Evolutionary conservation across 2,888 invertebrate genomes (phyloP), one percentile per base, ranked within the genome.

Genomic region (Drosophila colorata): DNA sequence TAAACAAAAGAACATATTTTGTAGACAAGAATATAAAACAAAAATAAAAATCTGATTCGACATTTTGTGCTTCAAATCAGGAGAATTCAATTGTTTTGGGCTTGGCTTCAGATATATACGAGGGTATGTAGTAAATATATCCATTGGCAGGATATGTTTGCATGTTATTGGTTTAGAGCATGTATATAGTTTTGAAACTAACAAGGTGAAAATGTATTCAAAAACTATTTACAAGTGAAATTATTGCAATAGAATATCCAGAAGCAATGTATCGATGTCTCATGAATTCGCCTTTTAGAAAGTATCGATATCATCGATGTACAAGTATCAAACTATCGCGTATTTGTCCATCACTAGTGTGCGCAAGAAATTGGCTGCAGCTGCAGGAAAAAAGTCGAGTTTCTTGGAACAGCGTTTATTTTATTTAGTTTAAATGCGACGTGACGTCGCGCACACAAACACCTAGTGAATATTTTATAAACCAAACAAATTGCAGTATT

Each of bases 301-400:
- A 31, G 6, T 5, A 55, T 43, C 60, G 61, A 75, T 60, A 40
- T 7, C n/a, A 25, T 58, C 38, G 41, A 13, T 3, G 33, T 3
- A 28, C n/a, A 0, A 20, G 11, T 35, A 40, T 16, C 18, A 23
- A 14, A 8, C 28, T 16, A 13, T 64, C 77, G 64, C 11, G n/a
- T n/a, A 2, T 33, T 11, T 11, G 46, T 9, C 33, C 59, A 56
- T 46, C 64, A 18, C 40, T 59, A 67, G 70, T 64, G 44, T 61
- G 67, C 75, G 65, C 51, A 75, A 51, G 59, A 67, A 49, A 67
- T 70, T 82, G 61, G 56, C 71, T 78, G 75, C 80, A 80, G 80
- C 71, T 74, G 77, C 66, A 41, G 49, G 57, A 58, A 53, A 69
- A 56, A 53, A 46, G 49, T 33, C 61, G 64, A 56, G 52, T 63